Percentiles rank a stretch among this genome's conserved stretches.
Conservation (phyloP, 2,113 vertebrate genomes). For the Donacobius atricapilla region DNA sequence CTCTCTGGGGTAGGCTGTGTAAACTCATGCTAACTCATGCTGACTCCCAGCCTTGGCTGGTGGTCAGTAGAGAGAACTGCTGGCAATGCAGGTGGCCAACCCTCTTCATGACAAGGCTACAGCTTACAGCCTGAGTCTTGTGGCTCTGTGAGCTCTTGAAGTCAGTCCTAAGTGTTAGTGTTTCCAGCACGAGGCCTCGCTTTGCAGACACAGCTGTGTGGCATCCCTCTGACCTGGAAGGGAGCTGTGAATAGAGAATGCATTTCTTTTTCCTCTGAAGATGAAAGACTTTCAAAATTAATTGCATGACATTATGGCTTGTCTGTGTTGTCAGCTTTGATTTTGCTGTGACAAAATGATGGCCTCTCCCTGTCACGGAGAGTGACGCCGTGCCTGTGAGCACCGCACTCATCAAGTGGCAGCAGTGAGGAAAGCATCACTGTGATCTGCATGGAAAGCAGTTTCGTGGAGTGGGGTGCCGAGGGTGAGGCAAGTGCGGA, state of each 20-base stretch:
- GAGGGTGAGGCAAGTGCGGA: neutral
- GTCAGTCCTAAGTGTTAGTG: rapidly evolving
- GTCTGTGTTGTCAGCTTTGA: slow-evolving; percentile 34
- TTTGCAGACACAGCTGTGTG: neutral
- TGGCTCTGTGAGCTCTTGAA: neutral
- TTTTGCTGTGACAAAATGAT: slow-evolving; percentile 24
- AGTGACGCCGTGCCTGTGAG: neutral
- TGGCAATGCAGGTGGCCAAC: neutral
- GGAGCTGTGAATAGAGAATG: neutral
- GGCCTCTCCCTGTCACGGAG: neutral
- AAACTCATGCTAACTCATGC: neutral
- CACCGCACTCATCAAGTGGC: neutral
- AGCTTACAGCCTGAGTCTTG: rapidly evolving
- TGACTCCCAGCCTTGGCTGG: neutral
- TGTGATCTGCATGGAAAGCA: neutral
- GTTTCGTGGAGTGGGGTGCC: rapidly evolving
- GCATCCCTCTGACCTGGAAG: neutral
- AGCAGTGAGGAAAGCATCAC: neutral
- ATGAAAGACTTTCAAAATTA: slow-evolving; percentile 26
- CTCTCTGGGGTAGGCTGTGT: neutral
- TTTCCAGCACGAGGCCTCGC: neutral
- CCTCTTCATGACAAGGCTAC: neutral
- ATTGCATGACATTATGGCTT: slow-evolving; percentile 4
- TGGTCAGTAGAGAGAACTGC: neutral
- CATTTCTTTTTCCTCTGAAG: neutral